Evolutionary conservation across 2,113 vertebrate genomes (phyloP), one percentile per base, ranked within the genome.

Genomic region (Cyprinus carpio): DNA sequence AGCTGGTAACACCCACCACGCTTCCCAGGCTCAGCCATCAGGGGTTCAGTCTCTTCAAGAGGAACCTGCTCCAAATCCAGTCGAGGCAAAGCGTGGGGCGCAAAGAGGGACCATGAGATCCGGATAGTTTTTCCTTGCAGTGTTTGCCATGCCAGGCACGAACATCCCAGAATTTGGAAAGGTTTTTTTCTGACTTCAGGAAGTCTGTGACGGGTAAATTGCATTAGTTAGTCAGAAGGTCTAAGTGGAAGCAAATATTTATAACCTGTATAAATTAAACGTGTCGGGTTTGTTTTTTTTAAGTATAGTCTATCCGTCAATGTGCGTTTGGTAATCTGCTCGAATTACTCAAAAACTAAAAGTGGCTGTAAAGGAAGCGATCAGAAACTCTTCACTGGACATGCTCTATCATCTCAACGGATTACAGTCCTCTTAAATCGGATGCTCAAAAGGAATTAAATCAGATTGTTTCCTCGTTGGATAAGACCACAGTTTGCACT

Each of bases 21-120:
- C 92, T 95, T 95, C 94, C 96, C 95, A 92, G 93, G 92, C 93
- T 96, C 95, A 95, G 94, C 95, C 95, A 96, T 95, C 95, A 94
- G 94, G 93, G 94, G 92, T 95, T 92, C 95, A 93, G 94, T 95
- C 92, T 95, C 95, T 94, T 96, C 96, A 96, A 92, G 92, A 91
- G 90, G 94, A 92, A 93, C 89, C 91, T 94, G 92, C 94, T 95
- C 92, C 93, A 94, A 60, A 91, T 94, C 94, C 94, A 56, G 40
- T 18, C 37, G 12, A 75, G 25, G 46, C 74, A 75, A 75, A 95
- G 94, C 80, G 62, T 69, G 67, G 43, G 67, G 56, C 23, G 31
- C 49, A 58, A 37, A 58, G 16, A 27, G 16, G 43, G 43, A 72
- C 49, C 29, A 82, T 72, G 81, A 34, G 65, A 82, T 72, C 25